Base-by-base conservation (phyloP, 37 sponge, comb jelly and placozoan species). In the Spongilla lacustris region DNA sequence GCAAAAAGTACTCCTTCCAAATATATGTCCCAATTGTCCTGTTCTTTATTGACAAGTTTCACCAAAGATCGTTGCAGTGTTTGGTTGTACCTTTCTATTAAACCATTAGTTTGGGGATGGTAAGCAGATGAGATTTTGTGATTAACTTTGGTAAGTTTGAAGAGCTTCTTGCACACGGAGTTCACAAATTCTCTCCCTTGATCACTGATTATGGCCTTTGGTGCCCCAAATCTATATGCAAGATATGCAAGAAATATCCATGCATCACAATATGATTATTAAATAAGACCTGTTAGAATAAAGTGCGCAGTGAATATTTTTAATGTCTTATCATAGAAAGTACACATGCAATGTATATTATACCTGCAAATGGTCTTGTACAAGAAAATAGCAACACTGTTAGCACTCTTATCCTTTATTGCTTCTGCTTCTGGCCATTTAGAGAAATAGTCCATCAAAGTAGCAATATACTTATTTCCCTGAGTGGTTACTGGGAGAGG, bases 341-440 rank as follows among this genome's bases (percentile, higher is more conserved):
- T 69, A 28, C 28, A 69, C 28, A 69, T n/a, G 71, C 28, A 69
- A 27, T 69, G 71, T 69, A 69, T 69, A 69, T 27, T 69, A 67
- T 58, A 80, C 80, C 80, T 74, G 76, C 84, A 84, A 19, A 84
- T 84, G 49, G 29, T 75, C 76, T 84, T 84, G 66, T 84, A 73
- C 50, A 84, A 75, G 76, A 83, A 84, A 30, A 75, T 75, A 2
- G 84, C 76, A 49, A 84, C 76, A 50, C 33, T 26, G 74, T 84
- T 75, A 23, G 84, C 74, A 84, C 33, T 75, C 66, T 84, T 74
- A 25, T 74, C 58, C 50, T 26, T 27, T 26, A 84, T 22, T 74
- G 84, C 66, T 27, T 84, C 84, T 29, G 84, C 84, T 32, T 84
- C 84, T 30, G 84, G 84, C 84, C 84, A 84, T 41, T 84, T 84